Percentiles rank a stretch among this genome's conserved stretches.
Conservation (phyloP, 2,888 invertebrate genomes). For the Limnephilus marmoratus region DNA sequence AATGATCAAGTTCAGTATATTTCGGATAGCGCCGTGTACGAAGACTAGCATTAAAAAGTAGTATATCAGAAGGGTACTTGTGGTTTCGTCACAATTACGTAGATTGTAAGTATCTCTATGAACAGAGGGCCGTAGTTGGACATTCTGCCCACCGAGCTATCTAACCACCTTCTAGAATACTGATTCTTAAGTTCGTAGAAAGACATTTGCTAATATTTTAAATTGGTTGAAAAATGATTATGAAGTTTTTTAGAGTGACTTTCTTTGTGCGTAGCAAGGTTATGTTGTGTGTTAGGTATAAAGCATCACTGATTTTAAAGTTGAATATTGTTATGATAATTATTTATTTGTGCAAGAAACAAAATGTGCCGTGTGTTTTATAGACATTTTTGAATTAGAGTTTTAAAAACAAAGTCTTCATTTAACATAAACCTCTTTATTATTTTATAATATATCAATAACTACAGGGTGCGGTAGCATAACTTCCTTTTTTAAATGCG, state of each 20-base stretch:
- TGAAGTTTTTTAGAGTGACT: not conserved
- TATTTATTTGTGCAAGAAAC: not conserved
- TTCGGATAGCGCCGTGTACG: too few relatives aligned
- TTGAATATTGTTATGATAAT: not conserved
- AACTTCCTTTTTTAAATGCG: too few relatives aligned
- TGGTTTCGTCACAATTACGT: too few relatives aligned
- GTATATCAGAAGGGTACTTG: too few relatives aligned
- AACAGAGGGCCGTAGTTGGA: too few relatives aligned
- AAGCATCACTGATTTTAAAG: not conserved
- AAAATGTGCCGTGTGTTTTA: not conserved
- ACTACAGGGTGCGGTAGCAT: too few relatives aligned
- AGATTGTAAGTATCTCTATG: too few relatives aligned
- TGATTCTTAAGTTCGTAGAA: not conserved
- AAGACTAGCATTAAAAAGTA: too few relatives aligned
- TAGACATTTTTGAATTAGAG: not conserved
- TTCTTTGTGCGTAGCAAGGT: not conserved
- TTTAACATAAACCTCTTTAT: not conserved
- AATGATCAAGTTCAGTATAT: too few relatives aligned
- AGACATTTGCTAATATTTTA: not conserved
- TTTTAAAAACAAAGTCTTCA: not conserved
- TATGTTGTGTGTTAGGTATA: not conserved
- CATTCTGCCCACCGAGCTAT: not conserved
- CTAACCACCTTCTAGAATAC: not conserved
- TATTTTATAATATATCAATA: too few relatives aligned
- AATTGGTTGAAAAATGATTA: not conserved